Percentiles rank a stretch among this genome's conserved stretches.
phyloP scores from a whole-genome alignment of 30 jellyfish, hydroid and myxozoan genomes.

The Pelagia noctiluca region DNA sequence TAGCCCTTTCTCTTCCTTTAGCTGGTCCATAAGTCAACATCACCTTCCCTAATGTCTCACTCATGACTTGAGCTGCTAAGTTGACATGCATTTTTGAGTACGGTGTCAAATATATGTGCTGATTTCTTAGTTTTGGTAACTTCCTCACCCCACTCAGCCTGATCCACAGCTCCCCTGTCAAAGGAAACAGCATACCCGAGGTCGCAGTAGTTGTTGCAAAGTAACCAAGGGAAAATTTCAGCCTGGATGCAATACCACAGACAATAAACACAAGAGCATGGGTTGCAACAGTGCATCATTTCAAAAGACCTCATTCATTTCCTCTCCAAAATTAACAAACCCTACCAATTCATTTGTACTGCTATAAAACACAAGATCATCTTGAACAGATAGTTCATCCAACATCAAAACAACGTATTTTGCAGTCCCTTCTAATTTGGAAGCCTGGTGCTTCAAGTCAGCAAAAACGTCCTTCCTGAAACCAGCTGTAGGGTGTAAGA shows the following conservation, averaged over 20 bases:
- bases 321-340: conserved; percentile 54
- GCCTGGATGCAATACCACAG: conserved; percentile 54
- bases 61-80: conserved; percentile 66
- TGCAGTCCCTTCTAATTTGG: conserved; percentile 36
- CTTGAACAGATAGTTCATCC: conserved; percentile 51
- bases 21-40: conserved; percentile 40
- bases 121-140: conserved; percentile 28
- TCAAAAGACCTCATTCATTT: conserved; percentile 31
- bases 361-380: conserved; percentile 41
- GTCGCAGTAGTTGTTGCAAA: conserved; percentile 57
- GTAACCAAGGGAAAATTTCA: conserved; percentile 50
- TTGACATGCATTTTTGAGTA: conserved; percentile 43
- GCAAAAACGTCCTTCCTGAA: conserved; percentile 54
- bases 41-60: conserved; percentile 57
- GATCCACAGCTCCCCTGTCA: conserved; percentile 44
- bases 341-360: conserved; percentile 42
- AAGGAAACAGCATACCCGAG: conserved; percentile 45
- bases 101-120: conserved; percentile 23
- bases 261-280: conserved; percentile 56
- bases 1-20: conserved; percentile 37
- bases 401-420: conserved; percentile 55
- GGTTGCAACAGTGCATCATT: conserved; percentile 41
- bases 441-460: conserved; percentile 50
- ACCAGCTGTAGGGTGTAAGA: conserved; percentile 53
- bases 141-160: conserved; percentile 48